These are phyloP conservation scores for Leptinotarsa tumamoca DNA, from an alignment of 2,888 invertebrate species.

Conservation along the genomic window DNA sequence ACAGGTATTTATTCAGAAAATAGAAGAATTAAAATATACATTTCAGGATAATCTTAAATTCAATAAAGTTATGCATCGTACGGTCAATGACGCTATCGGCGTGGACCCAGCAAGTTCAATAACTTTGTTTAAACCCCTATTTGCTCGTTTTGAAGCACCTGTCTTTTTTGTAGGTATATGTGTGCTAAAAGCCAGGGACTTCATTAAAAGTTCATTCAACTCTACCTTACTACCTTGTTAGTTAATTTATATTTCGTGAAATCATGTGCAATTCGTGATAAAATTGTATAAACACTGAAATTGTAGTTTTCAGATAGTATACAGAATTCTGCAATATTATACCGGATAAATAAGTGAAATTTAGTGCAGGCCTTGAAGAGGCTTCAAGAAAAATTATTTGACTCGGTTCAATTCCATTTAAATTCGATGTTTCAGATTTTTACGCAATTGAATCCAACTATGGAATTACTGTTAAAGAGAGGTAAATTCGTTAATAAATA, in stretches of 20 bases:
- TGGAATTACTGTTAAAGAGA: too few species aligned
- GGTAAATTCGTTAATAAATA: too few species aligned
- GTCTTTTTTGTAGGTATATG: slow-evolving; percentile 10
- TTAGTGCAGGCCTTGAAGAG: too few species aligned
- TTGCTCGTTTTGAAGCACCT: slow-evolving; percentile 17
- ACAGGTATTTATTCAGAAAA: not conserved
- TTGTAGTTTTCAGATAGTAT: not conserved
- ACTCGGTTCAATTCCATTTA: too few species aligned
- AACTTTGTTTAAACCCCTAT: slow-evolving; percentile 21
- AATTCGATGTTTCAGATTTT: too few species aligned
- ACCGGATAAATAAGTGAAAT: not conserved
- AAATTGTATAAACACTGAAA: not conserved
- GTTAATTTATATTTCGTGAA: not conserved
- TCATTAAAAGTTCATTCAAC: slow-evolving; percentile 10
- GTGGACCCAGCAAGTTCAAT: slow-evolving; percentile 15
- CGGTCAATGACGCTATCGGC: slow-evolving; percentile 17
- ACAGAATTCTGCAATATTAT: not conserved
- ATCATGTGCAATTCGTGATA: not conserved
- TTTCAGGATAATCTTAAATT: not conserved
- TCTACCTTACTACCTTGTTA: not conserved
- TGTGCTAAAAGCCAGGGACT: not conserved
- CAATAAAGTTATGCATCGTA: not conserved
- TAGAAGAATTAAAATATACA: not conserved
- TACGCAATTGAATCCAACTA: too few species aligned
- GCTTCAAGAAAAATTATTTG: too few species aligned